Base-by-base conservation (phyloP, 2,888 invertebrate genomes). In the Eristalinus sepulchralis region DNA sequence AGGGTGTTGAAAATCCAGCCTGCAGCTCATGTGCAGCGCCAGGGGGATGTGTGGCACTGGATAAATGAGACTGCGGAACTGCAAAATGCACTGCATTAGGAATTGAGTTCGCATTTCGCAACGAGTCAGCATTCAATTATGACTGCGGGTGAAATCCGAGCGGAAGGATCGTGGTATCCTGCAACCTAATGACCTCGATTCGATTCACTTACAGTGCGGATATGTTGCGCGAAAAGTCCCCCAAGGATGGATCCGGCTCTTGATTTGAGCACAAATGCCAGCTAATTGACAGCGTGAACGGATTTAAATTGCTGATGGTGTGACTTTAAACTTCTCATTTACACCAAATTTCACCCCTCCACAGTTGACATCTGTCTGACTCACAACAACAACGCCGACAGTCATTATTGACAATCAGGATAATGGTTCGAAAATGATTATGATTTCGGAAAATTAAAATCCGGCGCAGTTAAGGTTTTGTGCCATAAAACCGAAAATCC, bases 1-100 rank as follows among this genome's bases (percentile, higher is more conserved):
- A 27, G 13, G 31, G 13, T 27, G 47, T 33, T 59, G 60, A 66
- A 53, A 68, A 76, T 62, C 17, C 34, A 57, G 34, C 24, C n/a
- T 55, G 55, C 24, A 22, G 17, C 67, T 67, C 20, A 67, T 67
- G 11, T 63, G 10, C 68, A 62, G 34, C 34, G 36, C 53, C 27
- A 47, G 11, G 59, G 59, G 31, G 13, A 59, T 57, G 57, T 13
- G n/a, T 11, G 22, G 20, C 39, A 39, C 27, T 27, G 27, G 27
- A 27, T 5, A 27, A 27, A 2, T 5, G 47, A 17, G 47, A 17
- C 17, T 17, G 6, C 5, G 39, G 5, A 13, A 17, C 13, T 4
- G 39, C 39, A 5, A 6, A 39, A 39, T 39, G 39, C 13, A 39
- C 39, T 47, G 39, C 47, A 47, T n/a, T 8, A 17, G 17, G 47